Evolutionary conservation across 2,113 vertebrate genomes (phyloP).

Genomic region (Coracopsis vasa): DNA sequence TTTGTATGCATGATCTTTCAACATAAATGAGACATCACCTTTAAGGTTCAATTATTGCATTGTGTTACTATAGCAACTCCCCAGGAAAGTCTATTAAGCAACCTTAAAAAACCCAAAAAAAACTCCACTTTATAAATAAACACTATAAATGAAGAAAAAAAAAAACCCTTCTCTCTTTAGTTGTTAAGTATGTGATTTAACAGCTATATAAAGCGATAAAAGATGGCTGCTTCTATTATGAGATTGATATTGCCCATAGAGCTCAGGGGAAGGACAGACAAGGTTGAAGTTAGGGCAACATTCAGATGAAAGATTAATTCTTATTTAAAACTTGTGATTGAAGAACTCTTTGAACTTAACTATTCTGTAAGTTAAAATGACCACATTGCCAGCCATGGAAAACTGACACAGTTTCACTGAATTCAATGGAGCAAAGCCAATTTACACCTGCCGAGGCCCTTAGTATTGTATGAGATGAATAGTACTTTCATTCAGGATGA

Average conservation of each 20-base stretch:
- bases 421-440: constrained; percentile 1
- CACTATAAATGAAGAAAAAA: not conserved
- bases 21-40: not conserved
- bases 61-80: constrained; percentile 32
- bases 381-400: not conserved
- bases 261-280: not conserved
- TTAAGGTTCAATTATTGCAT: constrained; percentile 3
- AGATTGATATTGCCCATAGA: not conserved
- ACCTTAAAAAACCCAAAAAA: not conserved
- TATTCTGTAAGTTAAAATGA: not conserved
- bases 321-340: not conserved
- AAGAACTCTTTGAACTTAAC: not conserved
- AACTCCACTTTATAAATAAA: not conserved
- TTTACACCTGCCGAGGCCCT: not conserved
- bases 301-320: not conserved
- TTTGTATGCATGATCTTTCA: not conserved
- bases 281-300: not conserved
- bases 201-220: not conserved
- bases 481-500: not conserved
- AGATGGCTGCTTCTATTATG: not conserved
- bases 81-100: not conserved
- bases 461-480: not conserved
- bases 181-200: not conserved
- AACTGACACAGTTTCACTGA: not conserved
- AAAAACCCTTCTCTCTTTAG: not conserved